phyloP scores from a whole-genome alignment of 2,797 vertebrate genomes.

The Channa striata region DNA sequence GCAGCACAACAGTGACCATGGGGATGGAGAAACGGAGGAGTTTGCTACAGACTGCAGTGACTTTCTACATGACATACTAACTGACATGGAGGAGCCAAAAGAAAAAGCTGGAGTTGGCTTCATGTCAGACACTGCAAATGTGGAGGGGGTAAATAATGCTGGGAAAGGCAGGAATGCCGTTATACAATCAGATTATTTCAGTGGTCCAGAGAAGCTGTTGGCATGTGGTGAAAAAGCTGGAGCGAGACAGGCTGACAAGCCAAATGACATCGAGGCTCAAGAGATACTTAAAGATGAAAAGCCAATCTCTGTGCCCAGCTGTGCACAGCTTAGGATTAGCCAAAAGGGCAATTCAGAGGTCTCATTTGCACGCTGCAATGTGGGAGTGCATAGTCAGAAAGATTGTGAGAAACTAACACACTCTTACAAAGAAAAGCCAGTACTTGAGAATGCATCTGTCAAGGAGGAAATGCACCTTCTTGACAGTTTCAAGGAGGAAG shows the following conservation, averaged over 20 bases:
- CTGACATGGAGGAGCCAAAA: slow-evolving; percentile 18
- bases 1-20: background rate
- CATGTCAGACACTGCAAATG: background rate
- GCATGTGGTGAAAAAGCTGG: background rate
- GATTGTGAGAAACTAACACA: slow-evolving; percentile 5
- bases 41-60: slow-evolving; percentile 18
- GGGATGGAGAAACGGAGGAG: slow-evolving; percentile 30
- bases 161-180: background rate
- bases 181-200: background rate
- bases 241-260: background rate
- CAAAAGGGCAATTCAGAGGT: background rate
- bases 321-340: slow-evolving; percentile 19
- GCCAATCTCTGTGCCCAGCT: slow-evolving; percentile 26
- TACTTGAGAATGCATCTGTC: slow-evolving; percentile 55
- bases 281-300: slow-evolving; percentile 11
- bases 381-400: background rate
- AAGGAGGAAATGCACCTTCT: slow-evolving; percentile 16
- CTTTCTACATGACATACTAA: background rate
- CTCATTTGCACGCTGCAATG: slow-evolving; percentile 16
- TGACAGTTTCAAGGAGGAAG: slow-evolving; percentile 7
- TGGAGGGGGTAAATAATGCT: background rate
- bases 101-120: background rate
- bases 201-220: background rate
- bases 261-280: background rate
- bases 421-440: slow-evolving; percentile 49